Evolutionary conservation across 2,888 invertebrate genomes (phyloP).

Genomic region (Acrobasis consociella): DNA sequence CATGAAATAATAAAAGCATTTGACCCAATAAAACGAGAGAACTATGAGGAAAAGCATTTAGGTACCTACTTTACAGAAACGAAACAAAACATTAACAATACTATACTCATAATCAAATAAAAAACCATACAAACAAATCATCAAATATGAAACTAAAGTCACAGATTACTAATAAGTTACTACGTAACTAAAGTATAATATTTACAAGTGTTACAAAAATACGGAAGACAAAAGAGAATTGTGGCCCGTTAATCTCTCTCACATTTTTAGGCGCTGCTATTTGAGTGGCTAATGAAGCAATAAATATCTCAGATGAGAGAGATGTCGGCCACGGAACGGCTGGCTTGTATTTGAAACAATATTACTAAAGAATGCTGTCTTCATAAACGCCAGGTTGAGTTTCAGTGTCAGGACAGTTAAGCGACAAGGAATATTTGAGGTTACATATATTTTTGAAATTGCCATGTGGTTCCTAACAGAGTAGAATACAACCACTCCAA

Average conservation of each 20-base stretch:
- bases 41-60: too few relatives aligned
- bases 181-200: not conserved
- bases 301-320: conserved; percentile 23
- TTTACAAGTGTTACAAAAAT: conserved; percentile 11
- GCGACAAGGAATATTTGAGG: not conserved
- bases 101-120: too few relatives aligned
- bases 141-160: not conserved
- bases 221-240: conserved; percentile 3
- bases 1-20: too few relatives aligned
- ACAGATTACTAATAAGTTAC: too few relatives aligned
- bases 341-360: conserved; percentile 19
- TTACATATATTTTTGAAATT: too few relatives aligned
- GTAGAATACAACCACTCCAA: too few relatives aligned
- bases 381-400: not conserved
- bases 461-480: too few relatives aligned
- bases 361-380: not conserved
- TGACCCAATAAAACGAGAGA: too few relatives aligned
- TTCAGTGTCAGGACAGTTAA: not conserved
- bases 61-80: too few relatives aligned
- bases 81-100: not conserved
- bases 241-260: conserved; percentile 18
- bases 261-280: conserved; percentile 10
- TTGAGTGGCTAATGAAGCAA: conserved; percentile 24
- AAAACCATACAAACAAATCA: not conserved
- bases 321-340: conserved; percentile 8